phyloP scores from a whole-genome alignment of 2,797 vertebrate genomes.

The Chaunax sp. region DNA sequence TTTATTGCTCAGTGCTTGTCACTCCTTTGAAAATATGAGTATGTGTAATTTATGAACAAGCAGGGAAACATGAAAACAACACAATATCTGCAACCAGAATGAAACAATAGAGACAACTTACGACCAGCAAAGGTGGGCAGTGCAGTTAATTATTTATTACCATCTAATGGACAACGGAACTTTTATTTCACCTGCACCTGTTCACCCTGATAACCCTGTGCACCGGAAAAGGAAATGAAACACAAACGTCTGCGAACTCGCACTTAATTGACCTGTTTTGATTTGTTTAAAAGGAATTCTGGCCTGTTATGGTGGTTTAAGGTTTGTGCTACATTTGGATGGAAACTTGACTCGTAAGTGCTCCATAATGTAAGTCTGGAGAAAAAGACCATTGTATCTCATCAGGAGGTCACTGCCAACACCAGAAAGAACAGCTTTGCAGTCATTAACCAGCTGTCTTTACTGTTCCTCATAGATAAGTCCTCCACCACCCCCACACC shows the following conservation, averaged over 20 bases:
- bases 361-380: background rate
- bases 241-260: background rate
- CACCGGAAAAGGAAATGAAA: constrained; percentile 5
- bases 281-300: background rate
- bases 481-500: background rate
- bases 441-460: constrained; percentile 34
- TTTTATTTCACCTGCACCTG: constrained; percentile 64
- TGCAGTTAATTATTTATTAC: constrained; percentile 66
- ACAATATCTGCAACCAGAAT: constrained; percentile 1
- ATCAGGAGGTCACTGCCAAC: background rate
- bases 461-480: constrained; percentile 39
- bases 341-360: background rate
- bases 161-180: constrained; percentile 46
- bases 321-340: background rate
- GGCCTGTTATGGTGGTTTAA: background rate
- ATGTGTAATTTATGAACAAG: constrained; percentile 16
- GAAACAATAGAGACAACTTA: constrained; percentile 4
- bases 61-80: constrained; percentile 1
- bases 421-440: constrained; percentile 16
- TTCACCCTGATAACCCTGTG: constrained; percentile 34
- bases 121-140: constrained; percentile 52
- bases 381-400: too few relatives aligned
- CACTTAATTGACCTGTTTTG: background rate
- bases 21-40: constrained; percentile 11
- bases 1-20: constrained; percentile 36